Base-by-base conservation (phyloP, 2,113 vertebrate genomes). In the Petaurus breviceps region DNA sequence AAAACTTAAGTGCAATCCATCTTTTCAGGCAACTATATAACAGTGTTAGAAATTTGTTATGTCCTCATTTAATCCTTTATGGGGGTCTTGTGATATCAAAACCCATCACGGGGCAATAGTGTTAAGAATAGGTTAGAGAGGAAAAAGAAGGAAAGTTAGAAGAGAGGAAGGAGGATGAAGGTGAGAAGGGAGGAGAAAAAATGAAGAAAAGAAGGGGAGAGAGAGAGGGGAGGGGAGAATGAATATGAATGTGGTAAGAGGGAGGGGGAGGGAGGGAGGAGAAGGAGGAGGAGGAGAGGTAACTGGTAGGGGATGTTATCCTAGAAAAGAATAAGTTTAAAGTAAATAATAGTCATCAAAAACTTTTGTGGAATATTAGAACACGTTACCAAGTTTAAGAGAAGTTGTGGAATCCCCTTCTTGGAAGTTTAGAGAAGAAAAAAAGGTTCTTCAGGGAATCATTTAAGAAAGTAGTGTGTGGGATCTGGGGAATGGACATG, bases 391-490 rank as follows among this genome's bases (percentile, higher is more conserved):
- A 68, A 68, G 31, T 37, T 16, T 28, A 68, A 68, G 3, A 37
- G 31, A 68, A 37, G 31, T 3, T 16, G 4, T 68, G 31, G 31
- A 37, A 37, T 37, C 61, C 12, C 31, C 37, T 68, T 37, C 61
- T 37, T 68, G 31, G 12, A 68, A 68, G 37, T 68, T 37, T 37
- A 68, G 31, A 37, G 57, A 68, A 16, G 28, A 57, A 57, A n/a
- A 19, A 19, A 53, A 11, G 53, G 43, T 0, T 94, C 37, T 92
- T 61, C 93, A 53, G 11, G 91, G 25, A 31, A 55, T 55, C 92
- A 55, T 94, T 9, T 93, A 57, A 89, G 50, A 92, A 77, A 31
- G 14, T 91, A n/a, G 68, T 9, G 24, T 91, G 92, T 93, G n/a
- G 54, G 77, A 10, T 89, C 8, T 9, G 49, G 37, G 3, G 0